Evolutionary conservation across 2,113 vertebrate species (phyloP), one percentile per base, ranked within the genome.

Genomic region (Mus spicilegus): DNA sequence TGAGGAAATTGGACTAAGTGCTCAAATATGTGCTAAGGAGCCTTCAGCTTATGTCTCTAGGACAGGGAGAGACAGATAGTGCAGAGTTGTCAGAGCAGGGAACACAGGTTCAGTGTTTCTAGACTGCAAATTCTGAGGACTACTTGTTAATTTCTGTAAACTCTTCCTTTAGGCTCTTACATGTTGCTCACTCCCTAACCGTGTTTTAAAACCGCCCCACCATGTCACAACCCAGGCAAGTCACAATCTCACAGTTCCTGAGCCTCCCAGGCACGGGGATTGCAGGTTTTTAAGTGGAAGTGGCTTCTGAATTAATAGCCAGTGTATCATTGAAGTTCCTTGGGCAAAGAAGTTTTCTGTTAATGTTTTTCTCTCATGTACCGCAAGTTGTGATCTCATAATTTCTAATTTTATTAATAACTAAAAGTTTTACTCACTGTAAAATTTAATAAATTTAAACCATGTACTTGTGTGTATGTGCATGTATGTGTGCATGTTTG

Each of bases 1-100:
- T 86, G 91, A 84, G 77, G n/a, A 91, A 80, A 92, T 11, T 76
- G 24, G 42, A 89, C 19, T 75, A 67, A 82, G 82, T 94, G 14
- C 77, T 87, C 92, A 94, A 73, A 82, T 88, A 42, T 0, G 0
- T 85, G 61, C 67, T 12, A 65, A 58, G 39, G 28, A 65, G 3
- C 63, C 26, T 17, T 42, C 24, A 82, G 58, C 87, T 54, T 85
- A 6, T 36, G 10, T 91, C 7, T 82, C 65, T 63, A 78, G 87
- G n/a, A 75, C 61, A 81, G 12, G 39, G 36, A 1, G 39, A 42
- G 46, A 75, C 24, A 28, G 36, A 56, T 72, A 17, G 14, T 39
- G 82, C 4, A 22, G 36, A 75, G 78, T 51, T 6, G 42, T 85
- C 24, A 7, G 6, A 56, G 61, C 22, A 3, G 19, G 78, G n/a